These are phyloP conservation scores for Galerucella nymphaeae DNA, from an alignment of 2,888 invertebrate genomes.

Conservation along the genomic window DNA sequence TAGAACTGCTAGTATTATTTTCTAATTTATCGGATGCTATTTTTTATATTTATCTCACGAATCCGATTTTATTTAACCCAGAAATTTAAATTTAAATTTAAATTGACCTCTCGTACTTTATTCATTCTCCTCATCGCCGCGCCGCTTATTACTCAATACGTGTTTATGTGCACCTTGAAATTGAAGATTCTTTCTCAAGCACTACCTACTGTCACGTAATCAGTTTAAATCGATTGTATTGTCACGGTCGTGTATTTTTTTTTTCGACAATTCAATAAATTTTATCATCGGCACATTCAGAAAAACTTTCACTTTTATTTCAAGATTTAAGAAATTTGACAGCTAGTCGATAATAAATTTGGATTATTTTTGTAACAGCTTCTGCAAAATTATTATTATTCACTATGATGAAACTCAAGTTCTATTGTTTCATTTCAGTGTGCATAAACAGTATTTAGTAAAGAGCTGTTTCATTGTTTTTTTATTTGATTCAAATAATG, in stretches of 20 bases:
- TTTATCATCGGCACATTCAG: background rate
- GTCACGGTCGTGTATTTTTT: conserved; percentile 11
- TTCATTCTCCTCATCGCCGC: conserved; percentile 4
- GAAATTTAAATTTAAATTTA: conserved; percentile 21
- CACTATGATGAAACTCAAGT: too few relatives aligned
- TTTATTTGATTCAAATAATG: too few relatives aligned
- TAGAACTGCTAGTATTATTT: background rate
- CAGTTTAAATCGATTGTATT: conserved; percentile 7
- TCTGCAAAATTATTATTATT: too few relatives aligned
- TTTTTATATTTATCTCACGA: conserved; percentile 23
- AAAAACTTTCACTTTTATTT: background rate
- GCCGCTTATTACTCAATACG: conserved; percentile 22
- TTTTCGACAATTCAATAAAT: background rate
- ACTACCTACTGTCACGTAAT: conserved; percentile 24
- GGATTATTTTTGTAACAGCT: too few relatives aligned
- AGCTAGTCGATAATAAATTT: too few relatives aligned
- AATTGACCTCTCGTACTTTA: conserved; percentile 26
- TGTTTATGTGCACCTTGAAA: conserved; percentile 31
- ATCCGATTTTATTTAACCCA: conserved; percentile 25
- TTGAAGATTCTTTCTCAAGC: conserved; percentile 30
- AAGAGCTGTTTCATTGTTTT: too few relatives aligned
- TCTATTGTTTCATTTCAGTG: too few relatives aligned
- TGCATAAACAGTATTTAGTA: too few relatives aligned
- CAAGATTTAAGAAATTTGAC: background rate
- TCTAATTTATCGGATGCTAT: background rate